These are phyloP conservation scores for Phyllotreta cruciferae DNA, from an alignment of 2,888 invertebrate species.

Conservation along the genomic window DNA sequence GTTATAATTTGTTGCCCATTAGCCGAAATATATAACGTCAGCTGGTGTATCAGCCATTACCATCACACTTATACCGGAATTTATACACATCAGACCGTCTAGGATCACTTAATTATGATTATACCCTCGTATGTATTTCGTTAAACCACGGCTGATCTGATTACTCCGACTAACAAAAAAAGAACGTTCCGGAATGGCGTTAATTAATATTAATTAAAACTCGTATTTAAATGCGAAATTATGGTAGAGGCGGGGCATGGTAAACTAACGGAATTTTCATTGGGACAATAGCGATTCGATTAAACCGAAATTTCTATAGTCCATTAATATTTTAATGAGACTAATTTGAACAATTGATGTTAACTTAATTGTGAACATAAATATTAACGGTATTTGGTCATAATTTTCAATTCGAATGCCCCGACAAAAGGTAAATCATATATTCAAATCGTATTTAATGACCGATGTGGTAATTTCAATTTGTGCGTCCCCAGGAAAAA, in stretches of 20 bases:
- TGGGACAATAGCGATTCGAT: not conserved
- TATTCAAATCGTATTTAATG: constrained; percentile 13
- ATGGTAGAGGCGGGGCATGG: no score
- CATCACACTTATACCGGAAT: constrained; percentile 18
- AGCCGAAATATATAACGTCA: constrained; percentile 20
- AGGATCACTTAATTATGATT: constrained; percentile 16
- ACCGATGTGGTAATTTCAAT: not conserved
- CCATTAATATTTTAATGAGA: constrained; percentile 21
- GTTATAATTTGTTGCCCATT: constrained; percentile 22
- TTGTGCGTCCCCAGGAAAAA: no score
- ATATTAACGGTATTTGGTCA: constrained; percentile 13
- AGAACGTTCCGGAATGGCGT: not conserved
- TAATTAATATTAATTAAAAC: no score
- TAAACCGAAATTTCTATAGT: constrained; percentile 12
- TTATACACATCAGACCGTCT: constrained; percentile 19
- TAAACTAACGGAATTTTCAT: constrained; percentile 3
- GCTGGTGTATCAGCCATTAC: constrained; percentile 15
- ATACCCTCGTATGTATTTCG: not conserved
- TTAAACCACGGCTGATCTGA: not conserved
- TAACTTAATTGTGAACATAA: constrained; percentile 19
- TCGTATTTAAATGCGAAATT: no score
- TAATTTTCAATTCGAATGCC: constrained; percentile 4
- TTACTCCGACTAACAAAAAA: not conserved
- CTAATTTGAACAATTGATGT: constrained; percentile 21
- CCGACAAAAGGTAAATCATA: constrained; percentile 14